Evolutionary conservation across 2,113 vertebrate species (phyloP).

Genomic region (Plecturocebus donacophilus): DNA sequence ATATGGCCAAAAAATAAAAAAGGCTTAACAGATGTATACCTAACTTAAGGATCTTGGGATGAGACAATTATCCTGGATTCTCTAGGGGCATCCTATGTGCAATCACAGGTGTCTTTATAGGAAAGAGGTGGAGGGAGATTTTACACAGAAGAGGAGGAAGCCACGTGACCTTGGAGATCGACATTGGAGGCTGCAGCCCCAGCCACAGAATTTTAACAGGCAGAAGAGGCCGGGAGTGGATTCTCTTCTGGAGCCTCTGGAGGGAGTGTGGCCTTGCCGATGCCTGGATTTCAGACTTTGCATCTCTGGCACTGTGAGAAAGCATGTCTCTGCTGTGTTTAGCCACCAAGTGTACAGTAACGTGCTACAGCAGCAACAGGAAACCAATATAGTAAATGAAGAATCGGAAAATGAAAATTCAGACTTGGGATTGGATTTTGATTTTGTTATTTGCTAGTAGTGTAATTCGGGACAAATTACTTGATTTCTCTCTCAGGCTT

Average conservation of each 20-base stretch:
- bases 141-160: neutral
- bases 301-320: neutral
- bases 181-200: neutral
- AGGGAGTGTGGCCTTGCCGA: neutral
- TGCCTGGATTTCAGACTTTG: neutral
- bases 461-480: neutral
- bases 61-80: neutral
- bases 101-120: neutral
- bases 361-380: neutral
- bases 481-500: neutral
- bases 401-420: neutral
- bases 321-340: neutral
- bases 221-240: neutral
- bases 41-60: too few relatives aligned
- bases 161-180: neutral
- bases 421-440: neutral
- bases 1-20: neutral
- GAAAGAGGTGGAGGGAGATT: neutral
- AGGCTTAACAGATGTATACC: neutral
- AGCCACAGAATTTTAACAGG: neutral
- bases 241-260: neutral
- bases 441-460: neutral
- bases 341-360: neutral
- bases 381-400: neutral
- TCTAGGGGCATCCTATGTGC: neutral